Base-by-base conservation (phyloP, 2,113 vertebrate genomes). In the Pavo muticus region DNA sequence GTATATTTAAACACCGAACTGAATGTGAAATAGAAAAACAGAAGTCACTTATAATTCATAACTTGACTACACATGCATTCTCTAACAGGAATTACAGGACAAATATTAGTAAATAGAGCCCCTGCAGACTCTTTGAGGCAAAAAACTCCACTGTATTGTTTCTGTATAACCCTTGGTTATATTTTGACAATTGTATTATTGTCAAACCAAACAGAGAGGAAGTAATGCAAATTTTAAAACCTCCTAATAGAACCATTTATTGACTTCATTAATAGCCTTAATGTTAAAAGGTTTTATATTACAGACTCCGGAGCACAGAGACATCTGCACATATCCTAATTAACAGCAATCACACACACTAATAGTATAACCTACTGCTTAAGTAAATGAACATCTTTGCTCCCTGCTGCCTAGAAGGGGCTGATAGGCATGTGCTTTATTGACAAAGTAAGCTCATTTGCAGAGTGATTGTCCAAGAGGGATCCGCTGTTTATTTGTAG, bases 321-420 rank as follows among this genome's bases (percentile, higher is more conserved):
- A 97, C 94, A 96, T 91, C 92, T 96, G 96, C 94, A 94, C 95
- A 95, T 95, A 95, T 87, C 97, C 97, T 98, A 98, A 98, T 98
- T 98, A 98, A 98, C 97, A 98, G 97, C 98, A 98, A 98, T 98
- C 98, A 97, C 97, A 96, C 96, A 98, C 94, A 88, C 97, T 98
- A 98, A 98, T 98, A 98, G 97, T 98, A 97, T 97, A 98, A 98
- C 97, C 98, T 97, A 98, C 97, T 98, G 98, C 97, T 98, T 98
- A 98, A 98, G 98, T 98, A 98, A 98, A 98, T 98, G 98, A 98
- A 97, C 97, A 98, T 97, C 97, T 96, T 97, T 97, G 97, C 97
- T 96, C 96, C 98, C 98, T 95, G 98, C 97, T 98, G 98, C 97
- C 97, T 90, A 95, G 97, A 93, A 98, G 96, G 95, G 96, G 94